A percentile compares a stretch with the other conserved stretches of the same genome.
These are phyloP conservation scores for Decapterus maruadsi DNA, from an alignment of 2,797 vertebrate species.

Conservation along the genomic window DNA sequence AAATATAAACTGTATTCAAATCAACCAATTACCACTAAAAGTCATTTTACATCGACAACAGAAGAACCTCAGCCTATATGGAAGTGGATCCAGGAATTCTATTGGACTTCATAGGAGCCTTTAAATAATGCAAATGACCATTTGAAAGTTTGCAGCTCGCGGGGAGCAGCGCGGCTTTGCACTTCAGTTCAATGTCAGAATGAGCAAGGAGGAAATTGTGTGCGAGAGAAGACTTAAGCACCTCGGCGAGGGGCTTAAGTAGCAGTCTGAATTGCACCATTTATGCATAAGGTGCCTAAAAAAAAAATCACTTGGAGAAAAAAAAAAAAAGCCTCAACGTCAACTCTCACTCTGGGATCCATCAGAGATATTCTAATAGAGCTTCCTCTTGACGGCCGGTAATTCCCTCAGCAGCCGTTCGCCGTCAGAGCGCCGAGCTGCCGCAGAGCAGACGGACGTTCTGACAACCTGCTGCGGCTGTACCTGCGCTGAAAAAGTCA, in stretches of 20 bases:
- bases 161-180: slow-evolving; percentile 55
- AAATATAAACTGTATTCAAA: background rate
- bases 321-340: slow-evolving; percentile 39
- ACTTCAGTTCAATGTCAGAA: slow-evolving; percentile 77
- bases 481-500: slow-evolving; percentile 53
- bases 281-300: slow-evolving; percentile 67
- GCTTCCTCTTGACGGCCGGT: slow-evolving; percentile 66
- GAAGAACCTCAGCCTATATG: background rate
- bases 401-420: slow-evolving; percentile 70
- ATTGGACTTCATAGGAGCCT: slow-evolving; percentile 20
- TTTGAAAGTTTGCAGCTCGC: slow-evolving; percentile 39
- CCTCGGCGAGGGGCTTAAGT: slow-evolving; percentile 71
- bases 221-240: slow-evolving; percentile 70
- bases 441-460: slow-evolving; percentile 62
- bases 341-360: slow-evolving; percentile 72
- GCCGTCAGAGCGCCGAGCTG: slow-evolving; percentile 51
- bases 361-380: slow-evolving; percentile 73
- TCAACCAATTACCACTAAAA: background rate
- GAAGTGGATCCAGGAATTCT: background rate
- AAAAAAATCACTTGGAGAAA: slow-evolving; percentile 36
- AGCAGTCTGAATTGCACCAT: slow-evolving; percentile 72
- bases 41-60: background rate
- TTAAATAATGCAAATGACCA: slow-evolving; percentile 66
- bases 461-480: slow-evolving; percentile 63
- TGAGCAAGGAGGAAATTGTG: slow-evolving; percentile 57